Percentiles rank a stretch among this genome's conserved stretches.
Conservation (phyloP, 1,140 invertebrate species). For the Araneus ventricosus region DNA sequence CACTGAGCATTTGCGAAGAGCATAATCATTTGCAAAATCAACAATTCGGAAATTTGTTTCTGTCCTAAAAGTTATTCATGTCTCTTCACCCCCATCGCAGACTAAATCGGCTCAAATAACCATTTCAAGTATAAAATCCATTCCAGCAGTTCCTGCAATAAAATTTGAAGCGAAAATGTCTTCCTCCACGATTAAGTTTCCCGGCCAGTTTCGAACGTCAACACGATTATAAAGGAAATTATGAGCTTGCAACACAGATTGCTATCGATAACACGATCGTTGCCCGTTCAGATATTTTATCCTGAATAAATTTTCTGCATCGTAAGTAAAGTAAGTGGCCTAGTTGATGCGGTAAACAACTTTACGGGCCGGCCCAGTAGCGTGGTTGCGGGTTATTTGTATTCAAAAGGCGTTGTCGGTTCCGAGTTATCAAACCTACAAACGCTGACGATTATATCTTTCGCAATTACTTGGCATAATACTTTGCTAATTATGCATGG, state of each 20-base stretch:
- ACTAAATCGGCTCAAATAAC: background rate
- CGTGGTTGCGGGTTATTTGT: slow-evolving; percentile 22
- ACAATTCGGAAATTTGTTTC: background rate
- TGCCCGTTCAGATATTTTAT: slow-evolving; percentile 15
- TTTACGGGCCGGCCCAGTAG: background rate
- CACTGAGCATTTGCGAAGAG: background rate
- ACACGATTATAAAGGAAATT: slow-evolving; percentile 40
- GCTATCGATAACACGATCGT: slow-evolving; percentile 32
- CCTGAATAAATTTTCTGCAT: slow-evolving; percentile 20
- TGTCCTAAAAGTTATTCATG: background rate
- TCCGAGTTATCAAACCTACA: slow-evolving; percentile 56
- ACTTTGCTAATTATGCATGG: slow-evolving; percentile 37
- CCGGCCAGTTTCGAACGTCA: background rate
- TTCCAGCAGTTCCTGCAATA: slow-evolving; percentile 7
- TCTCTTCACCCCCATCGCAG: background rate
- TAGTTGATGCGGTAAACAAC: background rate
- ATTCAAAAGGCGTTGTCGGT: slow-evolving; percentile 36
- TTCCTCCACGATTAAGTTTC: slow-evolving; percentile 30
- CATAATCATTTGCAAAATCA: background rate
- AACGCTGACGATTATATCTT: slow-evolving; percentile 48
- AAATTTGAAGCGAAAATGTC: slow-evolving; percentile 28
- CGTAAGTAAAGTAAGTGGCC: background rate
- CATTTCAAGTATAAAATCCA: slow-evolving; percentile 5
- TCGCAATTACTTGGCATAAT: slow-evolving; percentile 54
- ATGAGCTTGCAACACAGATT: slow-evolving; percentile 30